These are phyloP conservation scores for Hafferia zeledoni DNA, from an alignment of 2,797 vertebrate species.

Conservation along the genomic window DNA sequence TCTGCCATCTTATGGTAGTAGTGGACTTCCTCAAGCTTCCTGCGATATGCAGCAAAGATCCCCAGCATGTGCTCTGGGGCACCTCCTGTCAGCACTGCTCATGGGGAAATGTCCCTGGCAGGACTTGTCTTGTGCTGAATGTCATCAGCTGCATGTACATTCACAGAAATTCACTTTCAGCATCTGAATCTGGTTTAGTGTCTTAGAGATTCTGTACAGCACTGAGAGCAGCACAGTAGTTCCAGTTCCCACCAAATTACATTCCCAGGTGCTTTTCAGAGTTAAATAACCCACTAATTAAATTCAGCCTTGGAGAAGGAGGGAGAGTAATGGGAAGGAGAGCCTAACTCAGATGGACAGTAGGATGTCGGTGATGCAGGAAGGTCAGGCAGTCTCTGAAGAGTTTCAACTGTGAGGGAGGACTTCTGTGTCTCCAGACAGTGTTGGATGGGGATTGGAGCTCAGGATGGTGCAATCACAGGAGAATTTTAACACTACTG, in stretches of 20 bases:
- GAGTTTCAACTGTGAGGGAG: rapidly evolving
- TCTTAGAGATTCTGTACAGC: background rate
- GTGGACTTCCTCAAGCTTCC: background rate
- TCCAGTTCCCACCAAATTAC: background rate
- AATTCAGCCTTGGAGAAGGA: background rate
- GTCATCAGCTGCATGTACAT: background rate
- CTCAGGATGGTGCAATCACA: background rate
- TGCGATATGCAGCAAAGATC: background rate
- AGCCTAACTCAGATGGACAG: background rate
- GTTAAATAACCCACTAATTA: background rate
- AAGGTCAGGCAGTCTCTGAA: background rate
- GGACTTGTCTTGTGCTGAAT: background rate
- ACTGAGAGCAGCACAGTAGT: background rate
- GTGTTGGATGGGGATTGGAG: background rate
- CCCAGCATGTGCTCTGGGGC: background rate
- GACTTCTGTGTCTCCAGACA: background rate
- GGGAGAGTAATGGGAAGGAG: background rate
- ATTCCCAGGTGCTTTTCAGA: background rate
- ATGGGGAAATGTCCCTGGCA: background rate
- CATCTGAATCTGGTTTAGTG: background rate
- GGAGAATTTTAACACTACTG: background rate
- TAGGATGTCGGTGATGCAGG: background rate
- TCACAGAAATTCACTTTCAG: background rate
- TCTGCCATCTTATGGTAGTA: background rate
- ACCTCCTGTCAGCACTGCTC: background rate